Base-by-base conservation (phyloP, 1,140 invertebrate species). In the Brachionus manjavacas region DNA sequence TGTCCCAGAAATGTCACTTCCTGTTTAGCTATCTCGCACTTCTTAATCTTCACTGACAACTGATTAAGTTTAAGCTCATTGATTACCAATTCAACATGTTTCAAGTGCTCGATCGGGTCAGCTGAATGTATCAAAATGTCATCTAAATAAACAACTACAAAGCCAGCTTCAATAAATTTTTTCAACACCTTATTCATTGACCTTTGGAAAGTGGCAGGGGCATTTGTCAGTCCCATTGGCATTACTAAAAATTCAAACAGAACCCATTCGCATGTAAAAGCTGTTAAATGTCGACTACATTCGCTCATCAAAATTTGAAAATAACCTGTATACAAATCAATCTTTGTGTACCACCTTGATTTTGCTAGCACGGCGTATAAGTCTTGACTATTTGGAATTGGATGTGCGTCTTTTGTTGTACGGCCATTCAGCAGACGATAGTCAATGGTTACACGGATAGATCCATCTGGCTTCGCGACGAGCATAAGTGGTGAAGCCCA, bases 201-300 rank as follows among this genome's bases (percentile, higher is more conserved):
- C n/a, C 91, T 81, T 86, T 91, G 89, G 85, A 91, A 92, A 20
- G 88, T 87, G 12, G 87, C 85, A n/a, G 88, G 88, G 23, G 88
- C 87, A 85, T 90, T 90, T 31, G 81, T 84, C 16, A 91, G 83
- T 35, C 91, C 91, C 85, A 91, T 91, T 16, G 88, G 88, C 87
- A 91, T 86, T 1, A 87, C 55, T 1, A 52, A 84, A 84, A 90
- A 91, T 74, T 87, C 85, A 49, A 84, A 88, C n/a, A 86, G 84
- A 7, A 87, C 88, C 46, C 83, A 83, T 28, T n/a, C 60, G 86
- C 25, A 41, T 0, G 72, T 43, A 83, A 86, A 85, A 11, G 84
- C 81, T 3, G 85, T 85, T 4, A 78, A 41, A 9, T 72, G 35
- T 39, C 55, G 78, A 41, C 23, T 52, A 4, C 83, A 55, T 49